Base-by-base conservation (phyloP, 2,797 vertebrate genomes). In the Artibeus lituratus region DNA sequence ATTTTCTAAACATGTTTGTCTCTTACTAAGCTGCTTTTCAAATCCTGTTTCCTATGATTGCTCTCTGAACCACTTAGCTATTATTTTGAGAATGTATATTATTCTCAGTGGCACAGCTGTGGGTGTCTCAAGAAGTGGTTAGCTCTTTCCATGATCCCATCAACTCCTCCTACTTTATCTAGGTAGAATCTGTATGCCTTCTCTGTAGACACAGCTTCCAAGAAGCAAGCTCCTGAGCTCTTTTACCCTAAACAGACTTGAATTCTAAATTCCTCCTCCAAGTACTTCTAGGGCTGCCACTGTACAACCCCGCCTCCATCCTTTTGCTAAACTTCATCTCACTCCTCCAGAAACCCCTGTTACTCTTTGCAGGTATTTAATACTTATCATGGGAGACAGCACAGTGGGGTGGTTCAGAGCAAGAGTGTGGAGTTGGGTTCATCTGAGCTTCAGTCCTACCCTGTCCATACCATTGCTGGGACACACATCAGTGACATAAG, bases 1-100 rank as follows among this genome's bases (percentile, higher is more conserved):
- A 57, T 67, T 77, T 94, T 53, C 37, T 18, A 29, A 81, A 84
- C 2, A 19, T 21, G 67, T 84, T 35, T 67, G 19, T 65, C 8
- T 53, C 59, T 93, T 77, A 65, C 69, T 42, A 84, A 10, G 10
- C 12, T 53, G 22, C 26, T 86, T 85, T 93, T 84, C 84, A 37
- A 49, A 90, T 72, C 42, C 51, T 2, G 0, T 49, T 83, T 51
- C 35, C 65, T 29, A 18, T 1, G 2, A 32, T 44, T 88, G 29
- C 16, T 8, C 24, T 89, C 53, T 88, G 62, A 65, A 29, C 70
- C 26, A 10, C 11, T 44, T 29, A 82, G 51, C 49, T 16, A 1
- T 81, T 53, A 42, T n/a, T 65, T 62, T 29, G 26, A 69, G 12
- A 16, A 8, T 0, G 8, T 0, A 29, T 1, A 7, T 5, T 18